These are phyloP conservation scores for Phania funesta DNA, from an alignment of 2,888 invertebrate species.

Conservation along the genomic window DNA sequence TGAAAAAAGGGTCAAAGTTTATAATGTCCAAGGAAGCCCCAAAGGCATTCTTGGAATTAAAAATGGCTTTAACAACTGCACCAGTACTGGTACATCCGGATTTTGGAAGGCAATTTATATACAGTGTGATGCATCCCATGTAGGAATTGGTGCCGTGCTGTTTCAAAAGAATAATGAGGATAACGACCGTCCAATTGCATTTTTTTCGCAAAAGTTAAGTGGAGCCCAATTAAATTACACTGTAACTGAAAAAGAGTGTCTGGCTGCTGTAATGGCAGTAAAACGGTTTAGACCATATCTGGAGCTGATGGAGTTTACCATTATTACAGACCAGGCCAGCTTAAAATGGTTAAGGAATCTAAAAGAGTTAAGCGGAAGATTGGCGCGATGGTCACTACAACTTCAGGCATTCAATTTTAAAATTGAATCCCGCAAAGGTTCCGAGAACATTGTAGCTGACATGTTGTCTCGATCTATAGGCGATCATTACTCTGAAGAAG, in stretches of 20 bases:
- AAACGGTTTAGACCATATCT: background rate
- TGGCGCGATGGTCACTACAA: background rate
- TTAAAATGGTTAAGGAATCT: background rate
- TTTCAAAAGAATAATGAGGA: background rate
- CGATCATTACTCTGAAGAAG: background rate
- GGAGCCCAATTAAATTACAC: background rate
- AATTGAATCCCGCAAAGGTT: background rate
- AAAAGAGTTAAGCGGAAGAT: background rate
- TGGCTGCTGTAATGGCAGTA: background rate
- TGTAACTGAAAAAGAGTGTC: background rate
- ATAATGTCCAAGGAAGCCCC: background rate
- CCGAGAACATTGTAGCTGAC: background rate
- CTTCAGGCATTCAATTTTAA: background rate
- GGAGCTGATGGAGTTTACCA: background rate
- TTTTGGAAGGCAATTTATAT: background rate
- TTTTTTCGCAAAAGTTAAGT: background rate
- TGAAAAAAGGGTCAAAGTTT: background rate
- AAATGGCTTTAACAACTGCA: background rate
- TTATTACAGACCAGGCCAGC: background rate
- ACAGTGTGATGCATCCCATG: background rate
- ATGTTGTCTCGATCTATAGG: background rate
- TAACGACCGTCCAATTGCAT: background rate
- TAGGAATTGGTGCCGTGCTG: background rate
- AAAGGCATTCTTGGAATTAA: background rate
- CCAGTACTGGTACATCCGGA: background rate